Percentiles rank a stretch among this genome's conserved stretches.
These are phyloP conservation scores for Acutogordius australiensis DNA, from an alignment of 2,888 invertebrate genomes.

Conservation along the genomic window DNA sequence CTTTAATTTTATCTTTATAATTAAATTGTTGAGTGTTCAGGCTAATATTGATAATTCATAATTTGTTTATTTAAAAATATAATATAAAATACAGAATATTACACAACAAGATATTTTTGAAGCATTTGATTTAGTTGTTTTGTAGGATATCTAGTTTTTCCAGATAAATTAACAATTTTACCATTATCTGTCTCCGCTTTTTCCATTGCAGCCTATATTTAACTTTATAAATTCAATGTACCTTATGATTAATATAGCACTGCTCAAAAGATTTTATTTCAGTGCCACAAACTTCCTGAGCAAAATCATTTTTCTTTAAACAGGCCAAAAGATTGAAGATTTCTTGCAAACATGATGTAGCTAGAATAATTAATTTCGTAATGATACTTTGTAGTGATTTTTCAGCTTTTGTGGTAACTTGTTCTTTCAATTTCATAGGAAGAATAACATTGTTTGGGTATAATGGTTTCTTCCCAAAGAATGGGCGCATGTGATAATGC, in stretches of 20 bases:
- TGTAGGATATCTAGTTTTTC: conserved; percentile 5
- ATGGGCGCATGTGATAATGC: not conserved
- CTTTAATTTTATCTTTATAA: too few relatives aligned
- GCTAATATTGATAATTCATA: too few relatives aligned
- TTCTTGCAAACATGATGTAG: not conserved
- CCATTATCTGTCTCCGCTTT: not conserved
- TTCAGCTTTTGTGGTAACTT: not conserved
- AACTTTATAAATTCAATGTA: not conserved
- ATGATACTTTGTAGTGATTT: conserved; percentile 6
- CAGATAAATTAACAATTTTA: not conserved
- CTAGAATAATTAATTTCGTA: too few relatives aligned
- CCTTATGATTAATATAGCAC: not conserved
- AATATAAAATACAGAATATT: too few relatives aligned
- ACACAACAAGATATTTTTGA: not conserved
- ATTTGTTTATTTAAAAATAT: too few relatives aligned
- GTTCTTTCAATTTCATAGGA: conserved; percentile 3
- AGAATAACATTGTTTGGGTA: not conserved
- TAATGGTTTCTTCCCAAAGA: not conserved
- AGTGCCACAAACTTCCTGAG: not conserved
- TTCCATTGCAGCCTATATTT: not conserved
- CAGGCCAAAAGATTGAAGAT: conserved; percentile 2
- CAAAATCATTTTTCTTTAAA: conserved; percentile 9
- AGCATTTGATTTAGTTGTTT: conserved; percentile 5
- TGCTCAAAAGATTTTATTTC: not conserved
- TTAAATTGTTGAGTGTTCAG: too few relatives aligned